Evolutionary conservation across 2,797 vertebrate genomes (phyloP).

Genomic region (Sternotherus odoratus): DNA sequence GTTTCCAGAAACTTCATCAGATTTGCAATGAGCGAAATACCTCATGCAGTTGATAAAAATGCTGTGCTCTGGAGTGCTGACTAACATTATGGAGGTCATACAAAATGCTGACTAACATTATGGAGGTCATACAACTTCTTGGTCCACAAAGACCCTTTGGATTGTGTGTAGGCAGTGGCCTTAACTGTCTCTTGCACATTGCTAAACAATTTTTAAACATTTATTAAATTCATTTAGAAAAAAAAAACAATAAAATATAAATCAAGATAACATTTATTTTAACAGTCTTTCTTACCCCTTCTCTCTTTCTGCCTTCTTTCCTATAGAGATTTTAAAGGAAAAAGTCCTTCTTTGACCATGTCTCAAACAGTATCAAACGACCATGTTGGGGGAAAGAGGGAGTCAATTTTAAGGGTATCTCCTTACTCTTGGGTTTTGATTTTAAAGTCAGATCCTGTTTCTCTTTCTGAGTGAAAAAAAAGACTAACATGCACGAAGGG

Average conservation of each 20-base stretch:
- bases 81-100: constrained; percentile 4
- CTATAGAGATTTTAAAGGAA: background rate
- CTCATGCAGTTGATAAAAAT: constrained; percentile 65
- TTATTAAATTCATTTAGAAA: background rate
- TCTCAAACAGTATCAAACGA: background rate
- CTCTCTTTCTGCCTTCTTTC: background rate
- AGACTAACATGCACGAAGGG: background rate
- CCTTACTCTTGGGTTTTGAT: background rate
- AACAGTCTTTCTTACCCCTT: background rate
- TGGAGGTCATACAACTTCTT: background rate
- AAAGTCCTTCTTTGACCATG: rapidly evolving
- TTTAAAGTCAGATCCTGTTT: background rate
- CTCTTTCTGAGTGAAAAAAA: background rate
- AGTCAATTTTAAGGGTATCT: background rate
- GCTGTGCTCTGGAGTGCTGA: too few species aligned
- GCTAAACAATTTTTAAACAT: background rate
- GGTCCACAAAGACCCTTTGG: background rate
- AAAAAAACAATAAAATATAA: background rate
- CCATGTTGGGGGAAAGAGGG: background rate
- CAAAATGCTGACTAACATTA: background rate
- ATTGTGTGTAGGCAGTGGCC: background rate
- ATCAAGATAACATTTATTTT: background rate
- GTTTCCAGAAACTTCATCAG: constrained; percentile 58
- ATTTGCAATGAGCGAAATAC: constrained; percentile 26
- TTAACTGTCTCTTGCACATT: background rate